A percentile compares a stretch with the other conserved stretches of the same genome.
These are phyloP conservation scores for Mnemiopsis leidyi DNA, from an alignment of 37 sponge, comb jelly and placozoan genomes.

Conservation along the genomic window DNA sequence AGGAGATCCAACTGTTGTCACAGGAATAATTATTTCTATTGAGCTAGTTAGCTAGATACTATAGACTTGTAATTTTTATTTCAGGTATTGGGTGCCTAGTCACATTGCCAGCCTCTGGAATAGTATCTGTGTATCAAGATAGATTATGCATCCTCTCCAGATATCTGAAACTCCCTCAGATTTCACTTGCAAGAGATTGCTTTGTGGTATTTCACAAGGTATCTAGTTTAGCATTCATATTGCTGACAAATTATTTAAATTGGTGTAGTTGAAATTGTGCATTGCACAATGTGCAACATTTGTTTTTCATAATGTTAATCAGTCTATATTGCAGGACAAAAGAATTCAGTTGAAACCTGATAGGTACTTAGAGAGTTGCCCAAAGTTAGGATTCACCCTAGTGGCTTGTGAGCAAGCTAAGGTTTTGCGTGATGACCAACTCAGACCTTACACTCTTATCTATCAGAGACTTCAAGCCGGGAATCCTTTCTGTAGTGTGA, in stretches of 20 bases:
- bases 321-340: slow-evolving; percentile 35
- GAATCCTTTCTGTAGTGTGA: not conserved
- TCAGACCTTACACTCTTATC: not conserved
- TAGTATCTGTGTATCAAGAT: slow-evolving; percentile 18
- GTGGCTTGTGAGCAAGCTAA: slow-evolving; percentile 63
- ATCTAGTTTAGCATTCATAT: not conserved
- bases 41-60: too few relatives aligned
- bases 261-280: too few relatives aligned
- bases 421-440: not conserved
- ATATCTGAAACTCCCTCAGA: slow-evolving; percentile 55
- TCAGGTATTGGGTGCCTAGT: slow-evolving; percentile 55
- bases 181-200: slow-evolving; percentile 31
- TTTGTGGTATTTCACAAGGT: slow-evolving; percentile 48
- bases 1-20: too few relatives aligned
- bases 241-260: too few relatives aligned
- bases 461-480: not conserved
- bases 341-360: slow-evolving; percentile 55
- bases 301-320: too few relatives aligned
- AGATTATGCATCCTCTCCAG: not conserved
- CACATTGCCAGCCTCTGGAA: slow-evolving; percentile 31
- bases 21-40: too few relatives aligned
- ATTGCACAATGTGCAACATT: too few relatives aligned
- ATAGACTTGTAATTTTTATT: too few relatives aligned
- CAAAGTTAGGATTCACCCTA: slow-evolving; percentile 44
- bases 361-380: slow-evolving; percentile 52